phyloP scores from a whole-genome alignment of 2,888 invertebrate genomes.

The Drosophila diplacantha region DNA sequence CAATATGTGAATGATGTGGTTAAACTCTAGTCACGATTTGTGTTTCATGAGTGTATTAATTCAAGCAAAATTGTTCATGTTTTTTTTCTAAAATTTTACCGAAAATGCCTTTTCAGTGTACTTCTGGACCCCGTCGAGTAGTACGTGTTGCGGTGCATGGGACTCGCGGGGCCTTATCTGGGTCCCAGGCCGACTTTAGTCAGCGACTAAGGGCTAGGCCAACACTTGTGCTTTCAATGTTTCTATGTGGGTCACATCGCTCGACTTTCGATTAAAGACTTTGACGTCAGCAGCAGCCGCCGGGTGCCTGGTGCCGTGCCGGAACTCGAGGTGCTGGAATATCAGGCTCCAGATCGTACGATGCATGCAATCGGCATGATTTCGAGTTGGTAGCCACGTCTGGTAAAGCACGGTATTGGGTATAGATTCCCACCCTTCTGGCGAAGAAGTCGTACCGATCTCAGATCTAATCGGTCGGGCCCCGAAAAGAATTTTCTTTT shows the following conservation, averaged over 20 bases:
- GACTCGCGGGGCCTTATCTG: conserved; percentile 44
- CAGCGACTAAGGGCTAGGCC: conserved; percentile 39
- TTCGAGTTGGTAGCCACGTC: conserved; percentile 10
- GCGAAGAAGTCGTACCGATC: not conserved
- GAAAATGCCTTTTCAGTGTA: conserved; percentile 1
- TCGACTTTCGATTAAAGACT: conserved; percentile 55
- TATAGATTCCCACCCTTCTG: conserved; percentile 9
- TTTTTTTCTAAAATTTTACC: not conserved
- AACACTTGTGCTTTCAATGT: conserved; percentile 42
- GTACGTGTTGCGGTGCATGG: conserved; percentile 44
- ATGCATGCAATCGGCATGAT: conserved; percentile 43
- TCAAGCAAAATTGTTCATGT: not conserved
- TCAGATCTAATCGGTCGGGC: conserved; percentile 42
- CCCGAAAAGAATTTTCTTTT: conserved; percentile 24
- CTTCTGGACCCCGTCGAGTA: conserved; percentile 10
- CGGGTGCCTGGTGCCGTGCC: conserved; percentile 26
- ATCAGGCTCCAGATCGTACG: conserved; percentile 46
- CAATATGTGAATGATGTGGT: not conserved
- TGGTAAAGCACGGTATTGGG: not conserved
- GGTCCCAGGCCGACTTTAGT: conserved; percentile 26
- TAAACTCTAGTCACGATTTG: not conserved
- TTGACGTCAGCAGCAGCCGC: conserved; percentile 55
- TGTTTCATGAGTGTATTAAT: not conserved
- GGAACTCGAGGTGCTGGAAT: conserved; percentile 44
- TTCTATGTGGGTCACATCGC: conserved; percentile 57